A percentile compares a stretch with the other conserved stretches of the same genome.
Evolutionary conservation across 2,113 vertebrate species (phyloP).

Genomic region (Riparia riparia): DNA sequence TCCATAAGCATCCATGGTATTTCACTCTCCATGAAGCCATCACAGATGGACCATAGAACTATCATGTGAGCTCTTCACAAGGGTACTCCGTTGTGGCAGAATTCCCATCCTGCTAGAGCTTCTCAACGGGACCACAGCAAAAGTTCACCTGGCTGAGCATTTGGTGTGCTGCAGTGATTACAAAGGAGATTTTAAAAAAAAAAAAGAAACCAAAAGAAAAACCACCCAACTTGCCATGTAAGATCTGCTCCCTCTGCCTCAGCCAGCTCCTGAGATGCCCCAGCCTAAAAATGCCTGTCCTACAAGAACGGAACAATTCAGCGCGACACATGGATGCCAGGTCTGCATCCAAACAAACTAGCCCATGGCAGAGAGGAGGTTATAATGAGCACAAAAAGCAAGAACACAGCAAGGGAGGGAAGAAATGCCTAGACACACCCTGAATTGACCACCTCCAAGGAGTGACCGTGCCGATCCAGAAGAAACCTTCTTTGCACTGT

Average conservation of each 20-base stretch:
- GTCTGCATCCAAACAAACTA: not conserved
- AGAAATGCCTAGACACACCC: not conserved
- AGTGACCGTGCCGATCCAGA: not conserved
- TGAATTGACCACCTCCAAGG: not conserved
- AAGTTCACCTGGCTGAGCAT: not conserved
- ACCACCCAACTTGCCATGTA: not conserved
- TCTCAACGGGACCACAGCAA: not conserved
- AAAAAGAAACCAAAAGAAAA: not conserved
- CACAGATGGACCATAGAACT: not conserved
- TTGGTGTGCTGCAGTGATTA: not conserved
- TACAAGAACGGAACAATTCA: not conserved
- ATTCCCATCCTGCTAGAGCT: not conserved
- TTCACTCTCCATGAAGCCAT: not conserved
- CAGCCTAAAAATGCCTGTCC: not conserved
- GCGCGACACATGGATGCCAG: not conserved
- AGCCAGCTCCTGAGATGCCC: not conserved
- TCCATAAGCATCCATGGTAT: not conserved
- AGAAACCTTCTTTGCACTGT: not conserved
- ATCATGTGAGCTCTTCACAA: not conserved
- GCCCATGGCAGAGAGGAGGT: not conserved
- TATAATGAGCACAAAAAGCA: not conserved
- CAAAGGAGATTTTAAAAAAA: not conserved
- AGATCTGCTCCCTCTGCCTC: not conserved
- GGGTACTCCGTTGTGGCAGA: not conserved
- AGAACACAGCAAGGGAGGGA: not conserved